Percentiles rank a stretch among this genome's conserved stretches.
These are phyloP conservation scores for Subanguina moxae DNA, from an alignment of 1,140 invertebrate genomes.

Conservation along the genomic window DNA sequence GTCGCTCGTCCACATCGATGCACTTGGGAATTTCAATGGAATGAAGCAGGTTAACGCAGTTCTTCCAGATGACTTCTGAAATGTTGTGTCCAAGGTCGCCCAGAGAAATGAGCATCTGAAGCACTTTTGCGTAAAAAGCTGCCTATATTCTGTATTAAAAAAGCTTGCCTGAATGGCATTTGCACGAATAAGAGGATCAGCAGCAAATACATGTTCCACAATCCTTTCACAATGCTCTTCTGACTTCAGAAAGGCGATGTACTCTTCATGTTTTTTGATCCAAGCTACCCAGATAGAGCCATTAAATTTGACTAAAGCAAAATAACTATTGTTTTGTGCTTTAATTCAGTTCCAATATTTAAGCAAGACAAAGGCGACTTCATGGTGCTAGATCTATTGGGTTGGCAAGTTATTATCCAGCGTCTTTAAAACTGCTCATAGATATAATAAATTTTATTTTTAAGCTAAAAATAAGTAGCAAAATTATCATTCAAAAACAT, in stretches of 20 bases:
- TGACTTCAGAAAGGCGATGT: constrained; percentile 4
- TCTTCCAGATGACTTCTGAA: constrained; percentile 38
- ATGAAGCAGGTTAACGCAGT: constrained; percentile 18
- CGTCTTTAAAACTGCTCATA: too few relatives aligned
- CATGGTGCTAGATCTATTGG: too few relatives aligned
- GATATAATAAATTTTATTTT: too few relatives aligned
- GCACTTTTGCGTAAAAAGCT: too few relatives aligned
- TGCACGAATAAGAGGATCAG: not conserved
- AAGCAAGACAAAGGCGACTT: too few relatives aligned
- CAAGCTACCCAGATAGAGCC: constrained; percentile 16
- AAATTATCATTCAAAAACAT: too few relatives aligned
- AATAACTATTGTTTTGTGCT: too few relatives aligned
- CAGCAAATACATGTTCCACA: constrained; percentile 7
- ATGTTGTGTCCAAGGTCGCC: constrained; percentile 13
- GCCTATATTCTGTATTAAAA: too few relatives aligned
- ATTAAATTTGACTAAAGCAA: constrained; percentile 12
- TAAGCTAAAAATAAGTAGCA: too few relatives aligned
- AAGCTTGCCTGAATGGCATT: constrained; percentile 2
- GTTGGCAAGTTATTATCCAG: too few relatives aligned
- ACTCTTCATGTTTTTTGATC: constrained; percentile 14
- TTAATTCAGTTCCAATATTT: too few relatives aligned
- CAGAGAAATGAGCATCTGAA: constrained; percentile 15
- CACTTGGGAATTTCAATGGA: constrained; percentile 36
- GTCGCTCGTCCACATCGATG: constrained; percentile 63
- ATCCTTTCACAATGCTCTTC: constrained; percentile 11